These are phyloP conservation scores for Prolemur simus DNA, from an alignment of 2,113 vertebrate species.

Conservation along the genomic window DNA sequence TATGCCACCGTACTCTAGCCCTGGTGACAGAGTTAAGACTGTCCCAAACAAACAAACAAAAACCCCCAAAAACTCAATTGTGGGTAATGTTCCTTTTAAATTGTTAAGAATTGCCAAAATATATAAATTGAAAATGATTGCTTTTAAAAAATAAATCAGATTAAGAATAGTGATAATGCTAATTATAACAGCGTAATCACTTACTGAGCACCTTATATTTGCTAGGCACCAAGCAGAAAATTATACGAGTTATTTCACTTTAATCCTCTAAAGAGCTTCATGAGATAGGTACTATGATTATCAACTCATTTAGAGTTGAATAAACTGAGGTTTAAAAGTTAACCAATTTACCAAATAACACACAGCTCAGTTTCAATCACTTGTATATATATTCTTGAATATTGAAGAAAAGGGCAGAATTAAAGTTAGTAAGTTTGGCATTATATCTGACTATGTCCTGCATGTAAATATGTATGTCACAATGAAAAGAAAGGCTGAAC, in stretches of 20 bases:
- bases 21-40: no score
- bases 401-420: not conserved
- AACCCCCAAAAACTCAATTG: not conserved
- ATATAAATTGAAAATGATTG: not conserved
- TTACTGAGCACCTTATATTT: not conserved
- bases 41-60: no score
- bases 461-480: not conserved
- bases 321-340: slow-evolving; percentile 26
- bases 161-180: not conserved
- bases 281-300: not conserved
- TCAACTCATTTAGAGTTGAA: not conserved
- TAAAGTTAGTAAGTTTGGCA: not conserved
- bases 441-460: not conserved
- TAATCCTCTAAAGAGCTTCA: slow-evolving; percentile 10
- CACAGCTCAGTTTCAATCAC: not conserved
- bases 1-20: not conserved
- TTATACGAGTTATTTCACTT: not conserved
- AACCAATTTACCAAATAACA: not conserved
- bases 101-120: not conserved
- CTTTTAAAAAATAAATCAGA: slow-evolving; percentile 7
- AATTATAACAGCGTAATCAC: not conserved
- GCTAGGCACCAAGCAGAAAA: not conserved
- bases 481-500: not conserved
- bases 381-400: not conserved
- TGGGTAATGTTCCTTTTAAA: not conserved